Conservation (phyloP, 2,113 vertebrate genomes). For the Phoxinus phoxinus region DNA sequence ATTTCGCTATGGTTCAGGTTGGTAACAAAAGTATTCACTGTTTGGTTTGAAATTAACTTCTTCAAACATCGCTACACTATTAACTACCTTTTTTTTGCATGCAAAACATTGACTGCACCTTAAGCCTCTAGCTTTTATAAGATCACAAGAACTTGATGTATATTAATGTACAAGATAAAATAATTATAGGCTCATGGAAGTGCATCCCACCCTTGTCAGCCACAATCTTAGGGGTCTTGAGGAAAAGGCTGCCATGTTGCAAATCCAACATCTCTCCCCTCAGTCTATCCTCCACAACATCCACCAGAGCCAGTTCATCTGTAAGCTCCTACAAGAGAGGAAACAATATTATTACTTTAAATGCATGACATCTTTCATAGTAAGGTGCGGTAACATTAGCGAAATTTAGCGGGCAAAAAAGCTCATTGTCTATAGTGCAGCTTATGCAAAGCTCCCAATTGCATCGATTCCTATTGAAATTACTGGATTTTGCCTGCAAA, state of each 20-base stretch:
- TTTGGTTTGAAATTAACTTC: too few relatives aligned
- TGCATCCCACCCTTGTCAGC: constrained; percentile 86
- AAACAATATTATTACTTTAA: neutral
- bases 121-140: too few relatives aligned
- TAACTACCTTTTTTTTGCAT: too few relatives aligned
- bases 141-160: too few relatives aligned
- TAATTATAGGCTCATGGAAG: neutral
- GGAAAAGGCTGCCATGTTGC: constrained; percentile 93
- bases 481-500: neutral
- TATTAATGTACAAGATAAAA: neutral
- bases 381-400: neutral
- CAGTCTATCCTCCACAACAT: constrained; percentile 95
- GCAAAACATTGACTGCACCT: too few relatives aligned
- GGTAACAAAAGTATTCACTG: too few relatives aligned
- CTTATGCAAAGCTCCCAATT: neutral
- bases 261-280: constrained; percentile 98
- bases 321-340: constrained; percentile 79
- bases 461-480: neutral
- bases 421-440: too few relatives aligned
- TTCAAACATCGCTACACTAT: too few relatives aligned
- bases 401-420: too few relatives aligned
- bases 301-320: constrained; percentile 94
- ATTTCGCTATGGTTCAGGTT: too few relatives aligned
- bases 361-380: neutral
- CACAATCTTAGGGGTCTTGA: constrained; percentile 90